Percentiles rank a stretch among this genome's conserved stretches.
Evolutionary conservation across 2,113 vertebrate genomes (phyloP).

Genomic region (Clarias macrocephalus): DNA sequence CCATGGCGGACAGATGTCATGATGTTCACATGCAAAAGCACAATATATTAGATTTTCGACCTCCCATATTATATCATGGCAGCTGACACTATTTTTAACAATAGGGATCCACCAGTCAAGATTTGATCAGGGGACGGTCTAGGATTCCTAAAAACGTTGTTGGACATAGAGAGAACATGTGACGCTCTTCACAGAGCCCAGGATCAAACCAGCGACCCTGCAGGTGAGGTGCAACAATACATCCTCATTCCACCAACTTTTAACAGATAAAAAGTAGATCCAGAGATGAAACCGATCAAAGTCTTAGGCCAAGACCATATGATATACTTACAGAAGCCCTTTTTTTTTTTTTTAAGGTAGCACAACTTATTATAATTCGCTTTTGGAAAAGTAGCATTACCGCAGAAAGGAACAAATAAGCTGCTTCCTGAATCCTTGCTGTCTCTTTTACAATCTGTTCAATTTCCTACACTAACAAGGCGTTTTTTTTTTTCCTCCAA

Average conservation of each 20-base stretch:
- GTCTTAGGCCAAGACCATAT: background rate
- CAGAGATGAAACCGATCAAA: no score
- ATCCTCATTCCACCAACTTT: no score
- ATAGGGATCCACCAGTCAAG: background rate
- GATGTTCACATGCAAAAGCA: no score
- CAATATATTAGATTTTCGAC: background rate
- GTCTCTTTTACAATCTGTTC: background rate
- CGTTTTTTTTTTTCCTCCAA: slow-evolving; percentile 34
- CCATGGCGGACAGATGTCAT: no score
- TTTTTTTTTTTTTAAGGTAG: background rate
- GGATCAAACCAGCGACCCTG: background rate
- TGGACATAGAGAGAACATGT: background rate
- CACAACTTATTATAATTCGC: background rate
- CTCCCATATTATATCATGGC: background rate
- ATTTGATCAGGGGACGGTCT: background rate
- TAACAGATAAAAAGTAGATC: background rate
- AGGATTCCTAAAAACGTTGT: background rate
- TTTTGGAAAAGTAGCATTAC: slow-evolving; percentile 23
- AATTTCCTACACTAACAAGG: slow-evolving; percentile 33
- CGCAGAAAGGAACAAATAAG: background rate
- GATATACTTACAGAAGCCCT: background rate
- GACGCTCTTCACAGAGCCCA: background rate
- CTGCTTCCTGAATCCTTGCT: slow-evolving; percentile 4
- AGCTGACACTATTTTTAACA: background rate
- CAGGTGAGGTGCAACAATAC: background rate